Evolutionary conservation across 2,888 invertebrate species (phyloP).

Genomic region (Andricus curvator): DNA sequence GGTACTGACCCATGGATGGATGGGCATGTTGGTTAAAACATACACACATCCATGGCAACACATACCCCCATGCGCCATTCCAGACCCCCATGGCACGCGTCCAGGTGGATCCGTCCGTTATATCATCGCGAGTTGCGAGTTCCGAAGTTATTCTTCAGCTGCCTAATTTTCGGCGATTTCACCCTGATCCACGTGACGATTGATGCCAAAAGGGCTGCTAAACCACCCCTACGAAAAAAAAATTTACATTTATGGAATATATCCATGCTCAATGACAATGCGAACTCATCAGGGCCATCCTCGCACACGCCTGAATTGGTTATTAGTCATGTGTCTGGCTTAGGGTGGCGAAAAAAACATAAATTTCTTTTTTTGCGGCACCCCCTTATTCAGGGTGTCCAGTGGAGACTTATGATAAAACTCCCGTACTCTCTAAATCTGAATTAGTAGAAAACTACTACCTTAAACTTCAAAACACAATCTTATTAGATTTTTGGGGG

Average conservation of each 20-base stretch:
- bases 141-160: slow-evolving; percentile 65
- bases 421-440: too few species aligned
- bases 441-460: too few species aligned
- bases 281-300: slow-evolving; percentile 8
- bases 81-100: slow-evolving; percentile 64
- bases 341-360: too few species aligned
- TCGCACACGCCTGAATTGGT: slow-evolving; percentile 18
- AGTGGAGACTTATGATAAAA: too few species aligned
- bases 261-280: slow-evolving; percentile 35
- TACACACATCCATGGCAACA: slow-evolving; percentile 42
- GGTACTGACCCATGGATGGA: slow-evolving; percentile 48
- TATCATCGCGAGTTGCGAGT: slow-evolving; percentile 55
- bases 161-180: slow-evolving; percentile 69
- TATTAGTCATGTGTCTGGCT: neutral
- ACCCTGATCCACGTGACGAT: slow-evolving; percentile 54
- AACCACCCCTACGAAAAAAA: slow-evolving; percentile 3
- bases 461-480: too few species aligned
- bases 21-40: slow-evolving; percentile 43
- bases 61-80: slow-evolving; percentile 51
- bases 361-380: too few species aligned
- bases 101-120: slow-evolving; percentile 75
- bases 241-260: slow-evolving; percentile 25
- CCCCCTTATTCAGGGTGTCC: too few species aligned
- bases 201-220: slow-evolving; percentile 22
- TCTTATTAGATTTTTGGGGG: too few species aligned